Base-by-base conservation (phyloP, 2,797 vertebrate genomes). In the Spizella passerina region DNA sequence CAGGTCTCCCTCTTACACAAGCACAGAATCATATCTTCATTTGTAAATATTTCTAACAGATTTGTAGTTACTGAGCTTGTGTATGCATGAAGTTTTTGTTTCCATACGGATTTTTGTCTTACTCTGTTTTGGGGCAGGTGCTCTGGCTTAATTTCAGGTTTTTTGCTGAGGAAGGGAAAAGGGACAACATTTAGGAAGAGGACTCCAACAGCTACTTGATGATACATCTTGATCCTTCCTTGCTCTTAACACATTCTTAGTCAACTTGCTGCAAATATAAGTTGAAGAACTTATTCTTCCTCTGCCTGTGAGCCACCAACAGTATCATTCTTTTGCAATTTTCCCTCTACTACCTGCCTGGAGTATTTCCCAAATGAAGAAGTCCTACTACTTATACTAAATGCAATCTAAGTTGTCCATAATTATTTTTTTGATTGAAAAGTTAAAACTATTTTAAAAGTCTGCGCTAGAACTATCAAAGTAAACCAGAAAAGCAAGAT, bases 121-220 rank as follows among this genome's bases (percentile, higher is more conserved):
- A 10, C 1, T 6, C 23, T 34, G 34, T 44, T 46, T 17, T 17
- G 1, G 2, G 5, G 26, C 27, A 7, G 1, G 24, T 14, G 7
- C 16, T 39, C 23, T 39, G 18, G 10, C 12, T 77, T 75, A 26
- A 36, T 7, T 71, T 69, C 4, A 32, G 10, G 10, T 17, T 73
- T 52, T 47, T 82, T 69, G 20, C 46, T 82, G 63, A 87, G 17
- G 19, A 20, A 89, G 7, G 32, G 39, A 56, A 26, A 78, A 10
- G 3, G 24, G 20, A 32, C 22, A 78, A 84, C 8, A 29, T 14
- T 55, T 56, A 59, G 24, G n/a, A 84, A 79, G 27, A 63, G 10
- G 32, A 71, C 59, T 12, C 27, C 5, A 76, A 55, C 34, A 88
- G 64, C 29, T 57, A 61, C 13, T 64, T 60, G 34, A 71, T 60